Base-by-base conservation (phyloP, 2,797 vertebrate species). In the Falco columbarius region DNA sequence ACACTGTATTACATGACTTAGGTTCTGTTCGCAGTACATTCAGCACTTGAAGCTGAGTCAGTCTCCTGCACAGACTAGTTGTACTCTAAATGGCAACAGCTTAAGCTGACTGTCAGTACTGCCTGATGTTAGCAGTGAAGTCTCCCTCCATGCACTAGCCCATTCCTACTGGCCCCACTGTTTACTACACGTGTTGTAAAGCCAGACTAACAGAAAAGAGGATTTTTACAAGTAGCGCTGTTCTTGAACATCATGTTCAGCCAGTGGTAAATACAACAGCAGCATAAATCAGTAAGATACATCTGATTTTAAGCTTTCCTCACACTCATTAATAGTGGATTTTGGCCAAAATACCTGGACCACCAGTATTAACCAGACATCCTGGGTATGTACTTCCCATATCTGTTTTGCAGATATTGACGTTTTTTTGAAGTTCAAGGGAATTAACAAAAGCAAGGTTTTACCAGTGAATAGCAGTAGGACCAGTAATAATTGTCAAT, bases 281-380 rank as follows among this genome's bases (percentile, higher is more conserved):
- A 79, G 73, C 68, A 65, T 70, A 82, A 94, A 87, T 95, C 93
- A 89, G 63, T 91, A 95, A 90, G 40, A 82, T 95, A 94, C 10
- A 15, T 93, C 91, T 94, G 76, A 95, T 96, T 97, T 96, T 91
- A 87, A 93, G 85, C 63, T 73, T 81, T 94, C 91, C 84, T 89
- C 44, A 90, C 66, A 36, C 58, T 95, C 79, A 49, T 3, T 20
- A 26, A 1, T 55, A 61, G 30, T 34, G 14, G 34, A 61, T 71
- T 90, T 90, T 54, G 65, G 21, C 47, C 34, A 87, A 88, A 88
- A 81, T 66, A 70, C 26, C 13, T 55, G 49, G n/a, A 36, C 42
- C 27, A 88, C 54, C 21, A 68, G 9, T 59, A 68, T 42, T 67
- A 77, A 36, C 11, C 32, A 49, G 38, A 10, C 52, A 82, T 74